Conservation (phyloP, 2,113 vertebrate genomes). For the Entomyzon cyanotis region DNA sequence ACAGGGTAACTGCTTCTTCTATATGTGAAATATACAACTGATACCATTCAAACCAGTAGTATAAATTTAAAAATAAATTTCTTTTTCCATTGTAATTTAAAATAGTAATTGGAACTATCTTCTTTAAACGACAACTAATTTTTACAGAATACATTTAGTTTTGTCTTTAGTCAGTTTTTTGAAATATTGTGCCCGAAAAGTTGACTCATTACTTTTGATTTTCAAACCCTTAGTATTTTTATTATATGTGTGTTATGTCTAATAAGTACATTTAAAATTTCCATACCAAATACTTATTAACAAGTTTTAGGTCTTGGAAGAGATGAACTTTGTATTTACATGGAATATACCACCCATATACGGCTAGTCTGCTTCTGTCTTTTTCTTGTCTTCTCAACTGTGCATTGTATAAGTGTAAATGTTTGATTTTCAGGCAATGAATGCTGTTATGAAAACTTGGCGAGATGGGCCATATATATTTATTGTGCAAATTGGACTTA, state of each 20-base stretch:
- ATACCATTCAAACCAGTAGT: not conserved
- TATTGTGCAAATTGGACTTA: slow-evolving; percentile 81
- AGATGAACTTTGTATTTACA: not conserved
- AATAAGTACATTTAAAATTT: not conserved
- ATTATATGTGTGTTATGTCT: not conserved
- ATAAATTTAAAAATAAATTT: not conserved
- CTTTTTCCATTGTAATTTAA: not conserved
- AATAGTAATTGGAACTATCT: not conserved
- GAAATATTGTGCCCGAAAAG: not conserved
- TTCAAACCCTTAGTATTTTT: not conserved
- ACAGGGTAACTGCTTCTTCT: not conserved
- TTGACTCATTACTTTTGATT: not conserved
- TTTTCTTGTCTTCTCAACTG: not conserved
- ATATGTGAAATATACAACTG: not conserved
- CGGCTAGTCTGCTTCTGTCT: not conserved
- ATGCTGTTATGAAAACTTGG: slow-evolving; percentile 89
- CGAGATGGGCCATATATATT: slow-evolving; percentile 92
- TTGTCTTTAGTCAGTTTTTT: not conserved
- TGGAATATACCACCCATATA: not conserved
- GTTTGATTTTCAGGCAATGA: slow-evolving; percentile 70
- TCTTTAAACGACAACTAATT: not conserved
- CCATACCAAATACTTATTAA: not conserved
- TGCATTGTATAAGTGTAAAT: not conserved
- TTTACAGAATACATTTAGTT: not conserved
- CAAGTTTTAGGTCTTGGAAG: not conserved